phyloP scores from a whole-genome alignment of 2,888 invertebrate species.

The Pelosia muscerda region DNA sequence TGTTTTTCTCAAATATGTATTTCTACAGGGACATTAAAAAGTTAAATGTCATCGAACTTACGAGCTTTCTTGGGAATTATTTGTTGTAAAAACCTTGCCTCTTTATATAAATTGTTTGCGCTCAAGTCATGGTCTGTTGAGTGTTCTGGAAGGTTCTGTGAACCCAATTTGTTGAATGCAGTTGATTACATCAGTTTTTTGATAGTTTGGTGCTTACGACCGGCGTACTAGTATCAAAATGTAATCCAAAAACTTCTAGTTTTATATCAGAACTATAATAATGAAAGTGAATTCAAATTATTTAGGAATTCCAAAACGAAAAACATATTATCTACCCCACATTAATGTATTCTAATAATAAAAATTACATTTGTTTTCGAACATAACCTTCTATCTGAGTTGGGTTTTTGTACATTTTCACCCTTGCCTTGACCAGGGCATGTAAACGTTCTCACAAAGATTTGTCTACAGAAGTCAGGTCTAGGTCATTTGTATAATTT shows the following conservation, averaged over 20 bases:
- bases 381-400: too few relatives aligned
- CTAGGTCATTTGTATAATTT: conserved; percentile 13
- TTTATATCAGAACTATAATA: background rate
- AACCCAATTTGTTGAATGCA: conserved; percentile 55
- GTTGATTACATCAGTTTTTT: conserved; percentile 27
- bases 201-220: conserved; percentile 12
- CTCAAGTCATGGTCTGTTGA: conserved; percentile 57
- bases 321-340: too few relatives aligned
- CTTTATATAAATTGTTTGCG: conserved; percentile 36
- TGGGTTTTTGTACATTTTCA: too few relatives aligned
- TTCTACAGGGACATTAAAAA: conserved; percentile 26
- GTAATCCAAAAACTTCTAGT: background rate
- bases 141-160: conserved; percentile 62
- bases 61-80: conserved; percentile 36
- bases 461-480: background rate
- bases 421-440: background rate
- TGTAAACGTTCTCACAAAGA: background rate
- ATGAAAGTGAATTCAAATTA: background rate
- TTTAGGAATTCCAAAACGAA: background rate
- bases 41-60: conserved; percentile 34
- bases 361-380: too few relatives aligned
- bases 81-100: conserved; percentile 42
- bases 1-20: conserved; percentile 25
- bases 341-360: too few relatives aligned
- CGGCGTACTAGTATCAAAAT: background rate